These are phyloP conservation scores for Philypnodon macrostomus DNA, from an alignment of 2,797 vertebrate species.

Conservation along the genomic window DNA sequence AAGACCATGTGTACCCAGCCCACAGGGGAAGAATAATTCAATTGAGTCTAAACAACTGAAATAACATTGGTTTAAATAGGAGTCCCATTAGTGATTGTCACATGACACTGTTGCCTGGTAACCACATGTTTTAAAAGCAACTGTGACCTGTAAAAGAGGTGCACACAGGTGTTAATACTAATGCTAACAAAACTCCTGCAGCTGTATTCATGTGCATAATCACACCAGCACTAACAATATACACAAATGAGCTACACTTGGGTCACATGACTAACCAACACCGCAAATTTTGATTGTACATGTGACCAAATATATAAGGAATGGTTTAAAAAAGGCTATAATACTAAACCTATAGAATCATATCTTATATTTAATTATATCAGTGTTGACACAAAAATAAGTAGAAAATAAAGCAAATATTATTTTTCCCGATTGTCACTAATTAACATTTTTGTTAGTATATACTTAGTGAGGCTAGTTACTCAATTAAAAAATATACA, in stretches of 20 bases:
- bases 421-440: no score
- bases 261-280: not conserved
- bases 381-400: no score
- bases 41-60: constrained; percentile 12
- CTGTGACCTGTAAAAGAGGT: not conserved
- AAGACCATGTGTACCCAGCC: constrained; percentile 13
- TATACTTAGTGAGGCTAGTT: no score
- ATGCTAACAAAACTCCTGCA: not conserved
- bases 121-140: constrained; percentile 10
- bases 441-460: no score
- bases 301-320: no score
- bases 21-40: constrained; percentile 11
- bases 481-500: no score
- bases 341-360: no score
- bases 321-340: no score
- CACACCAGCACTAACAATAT: not conserved
- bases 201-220: constrained; percentile 10
- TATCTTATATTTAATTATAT: no score
- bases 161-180: constrained; percentile 9
- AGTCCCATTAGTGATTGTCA: no score
- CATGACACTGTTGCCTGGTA: constrained; percentile 6
- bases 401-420: no score
- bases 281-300: no score
- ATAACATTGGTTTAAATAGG: not conserved
- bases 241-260: not conserved